Conservation (phyloP, 2,113 vertebrate species). For the Leucoraja erinaceus region DNA sequence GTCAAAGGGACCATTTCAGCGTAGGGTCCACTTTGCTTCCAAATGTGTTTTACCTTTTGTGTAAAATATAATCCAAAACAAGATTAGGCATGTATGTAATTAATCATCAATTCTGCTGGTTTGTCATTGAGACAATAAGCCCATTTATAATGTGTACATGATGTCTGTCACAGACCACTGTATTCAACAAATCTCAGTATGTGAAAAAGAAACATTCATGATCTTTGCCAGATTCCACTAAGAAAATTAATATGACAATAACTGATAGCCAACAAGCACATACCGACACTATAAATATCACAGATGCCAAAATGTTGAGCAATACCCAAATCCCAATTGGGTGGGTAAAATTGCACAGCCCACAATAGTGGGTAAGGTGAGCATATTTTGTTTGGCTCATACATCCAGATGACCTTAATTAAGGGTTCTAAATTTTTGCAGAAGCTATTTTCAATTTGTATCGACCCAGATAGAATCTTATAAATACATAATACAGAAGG, state of each 20-base stretch:
- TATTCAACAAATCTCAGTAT: not conserved
- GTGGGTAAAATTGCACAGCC: not conserved
- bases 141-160: not conserved
- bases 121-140: not conserved
- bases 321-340: not conserved
- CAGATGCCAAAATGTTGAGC: not conserved
- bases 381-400: not conserved
- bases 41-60: not conserved
- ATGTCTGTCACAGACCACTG: not conserved
- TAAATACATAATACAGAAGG: too few relatives aligned
- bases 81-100: constrained; percentile 11
- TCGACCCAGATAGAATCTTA: not conserved
- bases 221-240: not conserved
- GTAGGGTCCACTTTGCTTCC: not conserved
- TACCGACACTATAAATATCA: not conserved
- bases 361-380: not conserved
- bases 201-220: not conserved
- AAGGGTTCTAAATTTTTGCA: not conserved
- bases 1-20: too few relatives aligned
- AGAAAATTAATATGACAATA: not conserved
- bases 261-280: not conserved
- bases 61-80: not conserved
- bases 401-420: not conserved
- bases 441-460: not conserved
- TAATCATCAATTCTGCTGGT: not conserved